Conservation (phyloP, 2,888 invertebrate species). For the Emmelina monodactyla region DNA sequence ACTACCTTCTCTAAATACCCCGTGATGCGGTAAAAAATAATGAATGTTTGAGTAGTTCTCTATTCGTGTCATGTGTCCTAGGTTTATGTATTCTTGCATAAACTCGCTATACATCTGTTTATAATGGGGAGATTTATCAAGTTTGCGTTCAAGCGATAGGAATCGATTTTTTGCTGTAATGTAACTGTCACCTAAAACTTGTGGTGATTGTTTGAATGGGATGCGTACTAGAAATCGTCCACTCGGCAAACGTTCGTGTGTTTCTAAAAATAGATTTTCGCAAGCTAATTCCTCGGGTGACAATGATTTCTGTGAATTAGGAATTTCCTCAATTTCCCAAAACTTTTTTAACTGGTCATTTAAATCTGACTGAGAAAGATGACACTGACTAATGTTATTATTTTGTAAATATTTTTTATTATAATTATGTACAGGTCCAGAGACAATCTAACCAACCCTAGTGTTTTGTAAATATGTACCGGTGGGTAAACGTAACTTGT, state of each 20-base stretch:
- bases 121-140: neutral
- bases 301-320: neutral
- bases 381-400: neutral
- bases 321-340: conserved; percentile 3
- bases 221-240: neutral
- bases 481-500: conserved; percentile 5
- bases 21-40: no score
- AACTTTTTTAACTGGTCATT: neutral
- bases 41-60: no score
- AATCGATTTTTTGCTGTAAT: neutral
- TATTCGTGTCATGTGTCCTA: no score
- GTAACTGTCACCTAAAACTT: neutral
- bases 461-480: conserved; percentile 10
- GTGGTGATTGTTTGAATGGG: neutral
- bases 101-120: no score
- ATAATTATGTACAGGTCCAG: neutral
- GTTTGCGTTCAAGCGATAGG: neutral
- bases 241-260: neutral
- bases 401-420: neutral
- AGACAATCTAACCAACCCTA: conserved; percentile 1
- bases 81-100: no score
- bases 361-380: neutral
- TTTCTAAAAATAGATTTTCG: neutral
- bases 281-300: neutral
- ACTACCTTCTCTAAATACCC: no score